Conservation (phyloP, 2,888 invertebrate genomes). For the Calameuta pallipes region DNA sequence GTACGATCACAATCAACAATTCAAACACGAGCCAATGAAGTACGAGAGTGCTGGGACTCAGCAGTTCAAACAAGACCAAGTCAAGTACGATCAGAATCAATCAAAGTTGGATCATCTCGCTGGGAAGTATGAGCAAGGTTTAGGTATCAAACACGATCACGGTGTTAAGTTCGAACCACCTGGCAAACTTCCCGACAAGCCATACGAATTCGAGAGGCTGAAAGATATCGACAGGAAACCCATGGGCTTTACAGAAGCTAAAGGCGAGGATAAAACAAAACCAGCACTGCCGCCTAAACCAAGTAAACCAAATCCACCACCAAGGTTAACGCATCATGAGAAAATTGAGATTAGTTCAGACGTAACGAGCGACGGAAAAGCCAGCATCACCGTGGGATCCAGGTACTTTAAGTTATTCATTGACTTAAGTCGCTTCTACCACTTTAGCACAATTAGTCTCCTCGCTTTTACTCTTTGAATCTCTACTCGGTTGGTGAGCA, state of each 20-base stretch:
- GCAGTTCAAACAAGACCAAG: constrained; percentile 42
- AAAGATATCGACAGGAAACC: constrained; percentile 50
- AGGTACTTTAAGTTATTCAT: constrained; percentile 37
- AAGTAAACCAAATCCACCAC: constrained; percentile 62
- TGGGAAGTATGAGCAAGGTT: constrained; percentile 40
- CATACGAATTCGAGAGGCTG: constrained; percentile 54
- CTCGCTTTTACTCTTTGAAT: background rate
- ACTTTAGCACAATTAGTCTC: background rate
- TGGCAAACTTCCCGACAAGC: constrained; percentile 49
- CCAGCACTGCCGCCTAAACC: constrained; percentile 90
- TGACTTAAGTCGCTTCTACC: background rate
- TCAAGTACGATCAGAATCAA: constrained; percentile 44
- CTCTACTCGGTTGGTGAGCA: background rate
- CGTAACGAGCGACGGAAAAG: constrained; percentile 44
- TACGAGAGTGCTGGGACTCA: constrained; percentile 30
- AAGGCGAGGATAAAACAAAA: constrained; percentile 68
- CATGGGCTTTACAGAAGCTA: constrained; percentile 40
- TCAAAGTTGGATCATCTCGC: constrained; percentile 37
- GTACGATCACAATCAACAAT: constrained; percentile 43
- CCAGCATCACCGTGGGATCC: constrained; percentile 34
- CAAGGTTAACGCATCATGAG: constrained; percentile 59
- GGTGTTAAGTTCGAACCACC: constrained; percentile 53
- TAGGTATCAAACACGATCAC: constrained; percentile 48
- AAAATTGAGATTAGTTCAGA: constrained; percentile 48
- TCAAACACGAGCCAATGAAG: constrained; percentile 40